Evolutionary conservation across 2,113 vertebrate genomes (phyloP).

Genomic region (Leuciscus idus): DNA sequence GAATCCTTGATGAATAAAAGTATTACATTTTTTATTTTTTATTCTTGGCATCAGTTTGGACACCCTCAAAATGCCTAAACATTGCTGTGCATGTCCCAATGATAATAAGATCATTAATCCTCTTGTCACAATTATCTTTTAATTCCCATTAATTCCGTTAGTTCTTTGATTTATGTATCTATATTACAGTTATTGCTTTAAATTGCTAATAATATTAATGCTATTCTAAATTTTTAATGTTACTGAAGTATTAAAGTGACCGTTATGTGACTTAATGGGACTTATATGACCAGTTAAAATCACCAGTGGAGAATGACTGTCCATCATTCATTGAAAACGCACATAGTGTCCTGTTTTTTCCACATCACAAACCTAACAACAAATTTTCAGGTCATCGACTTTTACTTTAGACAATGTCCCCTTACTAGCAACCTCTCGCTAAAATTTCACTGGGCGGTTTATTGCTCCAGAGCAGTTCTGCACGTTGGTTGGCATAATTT

Average conservation of each 20-base stretch:
- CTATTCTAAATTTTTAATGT: background rate
- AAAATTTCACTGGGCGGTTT: constrained; percentile 64
- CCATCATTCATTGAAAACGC: constrained; percentile 11
- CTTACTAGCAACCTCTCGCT: constrained; percentile 50
- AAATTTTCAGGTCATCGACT: constrained; percentile 38
- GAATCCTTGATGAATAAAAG: no score
- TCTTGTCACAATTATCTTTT: background rate
- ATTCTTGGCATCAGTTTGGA: background rate
- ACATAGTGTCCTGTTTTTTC: constrained; percentile 21
- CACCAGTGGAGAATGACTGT: background rate
- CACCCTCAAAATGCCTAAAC: background rate
- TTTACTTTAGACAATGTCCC: constrained; percentile 13
- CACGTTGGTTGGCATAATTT: constrained; percentile 66
- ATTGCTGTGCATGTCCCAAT: background rate
- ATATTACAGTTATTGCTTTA: background rate
- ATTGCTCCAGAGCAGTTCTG: constrained; percentile 58
- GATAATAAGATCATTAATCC: background rate
- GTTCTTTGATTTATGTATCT: constrained; percentile 1
- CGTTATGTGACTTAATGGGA: background rate
- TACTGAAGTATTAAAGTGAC: background rate
- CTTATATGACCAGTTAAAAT: constrained; percentile 6
- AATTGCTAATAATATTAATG: background rate
- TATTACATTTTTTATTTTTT: no score
- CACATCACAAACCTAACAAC: constrained; percentile 27
- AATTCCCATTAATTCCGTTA: constrained; percentile 1